Base-by-base conservation (phyloP, 1,140 invertebrate genomes). In the Cotesia vestalis region DNA sequence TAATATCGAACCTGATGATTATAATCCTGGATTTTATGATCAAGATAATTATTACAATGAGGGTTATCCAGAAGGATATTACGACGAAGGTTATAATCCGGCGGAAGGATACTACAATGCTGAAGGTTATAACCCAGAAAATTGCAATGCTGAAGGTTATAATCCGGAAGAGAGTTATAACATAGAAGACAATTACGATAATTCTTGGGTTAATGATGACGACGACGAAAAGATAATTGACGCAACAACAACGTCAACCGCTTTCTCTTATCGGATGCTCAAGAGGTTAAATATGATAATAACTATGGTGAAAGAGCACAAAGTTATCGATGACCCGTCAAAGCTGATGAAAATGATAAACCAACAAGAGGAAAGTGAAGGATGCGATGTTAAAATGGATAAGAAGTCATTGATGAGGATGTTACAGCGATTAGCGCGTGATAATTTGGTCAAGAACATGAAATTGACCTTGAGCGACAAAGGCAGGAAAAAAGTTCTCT, bases 211-310 rank as follows among this genome's bases (percentile, higher is more conserved):
- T 86, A 66, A 80, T 85, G 67, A 80, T 83, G 66, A 27, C 3
- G 27, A 46, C 40, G 77, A 83, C 55, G 51, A 84, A 0, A 69
- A 82, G 52, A 78, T 74, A 51, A 74, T 75, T 14, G 76, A 82
- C 35, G 77, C 40, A 35, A 83, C 76, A 74, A 81, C 68, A 59
- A 78, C 64, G 1, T 74, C 73, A 5, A 83, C 71, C 74, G 80
- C 40, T 6, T 46, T 89, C 14, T 88, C 89, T 3, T 87, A 88
- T 40, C 79, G 89, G 61, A 81, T 89, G 17, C 73, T 91, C 14
- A 87, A 86, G 71, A 82, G 92, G 71, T 88, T 89, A 6, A 90
- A 90, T 79, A 83, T 90, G 55, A 91, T 93, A 66, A 86, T 92
- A 35, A 85, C 90, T 71, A 79, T 84, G 36, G 86, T 93, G 1